These are phyloP conservation scores for Tympanoctomys barrerae DNA, from an alignment of 2,797 vertebrate species.

Conservation along the genomic window DNA sequence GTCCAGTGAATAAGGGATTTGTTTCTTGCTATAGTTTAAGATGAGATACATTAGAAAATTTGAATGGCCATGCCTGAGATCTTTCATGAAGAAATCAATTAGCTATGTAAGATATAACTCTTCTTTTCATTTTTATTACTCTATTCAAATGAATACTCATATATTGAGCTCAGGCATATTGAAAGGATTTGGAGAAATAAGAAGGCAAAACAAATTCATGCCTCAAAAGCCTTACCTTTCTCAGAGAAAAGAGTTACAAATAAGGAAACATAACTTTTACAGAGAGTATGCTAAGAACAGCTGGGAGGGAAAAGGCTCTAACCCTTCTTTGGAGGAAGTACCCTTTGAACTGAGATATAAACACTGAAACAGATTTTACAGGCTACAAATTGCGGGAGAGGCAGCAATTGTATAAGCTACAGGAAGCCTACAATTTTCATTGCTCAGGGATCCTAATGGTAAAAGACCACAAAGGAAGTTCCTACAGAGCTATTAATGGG, in stretches of 20 bases:
- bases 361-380: not conserved
- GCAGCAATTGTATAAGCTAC: not conserved
- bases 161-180: not conserved
- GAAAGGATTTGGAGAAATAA: not conserved
- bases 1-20: not conserved
- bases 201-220: not conserved
- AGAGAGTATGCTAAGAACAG: not conserved
- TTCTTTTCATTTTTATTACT: constrained; percentile 13
- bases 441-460: not conserved
- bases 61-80: not conserved
- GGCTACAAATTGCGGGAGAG: not conserved
- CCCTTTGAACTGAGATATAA: not conserved
- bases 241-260: not conserved
- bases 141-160: not conserved
- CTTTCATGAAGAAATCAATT: constrained; percentile 7
- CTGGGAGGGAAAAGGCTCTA: not conserved
- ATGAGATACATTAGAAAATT: not conserved
- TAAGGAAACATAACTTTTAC: not conserved
- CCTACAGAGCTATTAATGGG: not conserved
- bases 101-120: not conserved
- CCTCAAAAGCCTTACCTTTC: not conserved
- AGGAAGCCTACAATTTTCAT: not conserved
- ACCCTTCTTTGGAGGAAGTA: not conserved
- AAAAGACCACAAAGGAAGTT: not conserved
- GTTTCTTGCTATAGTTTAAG: not conserved